Percentiles rank a stretch among this genome's conserved stretches.
Evolutionary conservation across 2,888 invertebrate species (phyloP).

Genomic region (Macroteleia sp.): DNA sequence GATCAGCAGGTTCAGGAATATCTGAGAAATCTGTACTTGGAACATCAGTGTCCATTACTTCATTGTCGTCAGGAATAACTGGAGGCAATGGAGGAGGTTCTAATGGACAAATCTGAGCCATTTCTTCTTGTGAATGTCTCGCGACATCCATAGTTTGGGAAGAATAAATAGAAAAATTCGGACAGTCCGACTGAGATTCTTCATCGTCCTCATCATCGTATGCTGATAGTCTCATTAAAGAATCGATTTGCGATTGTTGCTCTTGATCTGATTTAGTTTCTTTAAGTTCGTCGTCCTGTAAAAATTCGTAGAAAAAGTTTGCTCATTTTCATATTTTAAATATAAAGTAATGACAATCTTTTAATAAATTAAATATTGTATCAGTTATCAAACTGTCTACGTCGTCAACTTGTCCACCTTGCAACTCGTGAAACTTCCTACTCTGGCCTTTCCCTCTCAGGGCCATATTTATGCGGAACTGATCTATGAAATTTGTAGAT

Average conservation of each 20-base stretch:
- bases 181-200: conserved; percentile 89
- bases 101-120: conserved; percentile 79
- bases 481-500: no score
- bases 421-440: no score
- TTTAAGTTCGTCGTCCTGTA: no score
- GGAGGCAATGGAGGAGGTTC: conserved; percentile 69
- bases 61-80: conserved; percentile 72
- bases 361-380: no score
- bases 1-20: conserved; percentile 78
- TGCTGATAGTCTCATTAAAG: conserved; percentile 73
- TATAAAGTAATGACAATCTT: no score
- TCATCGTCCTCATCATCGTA: conserved; percentile 85
- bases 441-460: no score
- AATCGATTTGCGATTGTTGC: conserved; percentile 47
- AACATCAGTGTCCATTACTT: conserved; percentile 77
- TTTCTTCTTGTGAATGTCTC: conserved; percentile 84
- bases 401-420: no score
- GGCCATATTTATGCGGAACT: no score
- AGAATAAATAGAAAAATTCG: conserved; percentile 94
- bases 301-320: no score
- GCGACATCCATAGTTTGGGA: conserved; percentile 91
- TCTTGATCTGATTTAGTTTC: no score
- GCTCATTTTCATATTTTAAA: no score
- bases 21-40: conserved; percentile 78
- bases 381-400: no score